Percentiles rank a stretch among this genome's conserved stretches.
Evolutionary conservation across 2,113 vertebrate species (phyloP).

Genomic region (Pteropus alecto): DNA sequence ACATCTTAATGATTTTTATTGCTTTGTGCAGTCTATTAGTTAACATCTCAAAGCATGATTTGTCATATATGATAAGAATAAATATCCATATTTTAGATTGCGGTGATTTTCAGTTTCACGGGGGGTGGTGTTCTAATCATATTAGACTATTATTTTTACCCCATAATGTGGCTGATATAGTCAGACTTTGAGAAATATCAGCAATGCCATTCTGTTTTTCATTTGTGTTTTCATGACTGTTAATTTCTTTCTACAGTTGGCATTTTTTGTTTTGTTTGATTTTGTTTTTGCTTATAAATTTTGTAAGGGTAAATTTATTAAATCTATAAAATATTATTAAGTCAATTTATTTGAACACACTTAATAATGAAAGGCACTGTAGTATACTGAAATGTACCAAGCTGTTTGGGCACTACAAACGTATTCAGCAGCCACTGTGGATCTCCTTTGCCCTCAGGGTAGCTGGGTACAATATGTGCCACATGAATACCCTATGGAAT

Average conservation of each 20-base stretch:
- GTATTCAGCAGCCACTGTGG: not conserved
- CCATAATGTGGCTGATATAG: not conserved
- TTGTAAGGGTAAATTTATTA: not conserved
- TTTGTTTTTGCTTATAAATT: not conserved
- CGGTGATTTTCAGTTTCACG: not conserved
- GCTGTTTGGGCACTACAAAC: not conserved
- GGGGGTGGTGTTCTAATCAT: not conserved
- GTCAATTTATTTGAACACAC: not conserved
- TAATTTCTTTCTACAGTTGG: not conserved
- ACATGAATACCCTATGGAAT: not conserved
- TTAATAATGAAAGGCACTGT: not conserved
- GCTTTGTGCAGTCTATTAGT: not conserved
- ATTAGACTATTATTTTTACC: not conserved
- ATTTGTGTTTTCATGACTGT: not conserved
- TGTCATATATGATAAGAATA: not conserved
- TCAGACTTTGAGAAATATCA: not conserved
- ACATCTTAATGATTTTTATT: not conserved
- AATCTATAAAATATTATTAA: not conserved
- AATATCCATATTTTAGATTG: not conserved
- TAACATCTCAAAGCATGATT: not conserved
- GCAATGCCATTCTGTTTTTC: not conserved
- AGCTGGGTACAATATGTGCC: accelerated
- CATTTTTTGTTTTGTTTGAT: not conserved
- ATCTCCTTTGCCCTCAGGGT: not conserved
- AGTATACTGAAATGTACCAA: not conserved